Conservation (phyloP, 2,113 vertebrate genomes). For the Psittacula cyanocephala region DNA sequence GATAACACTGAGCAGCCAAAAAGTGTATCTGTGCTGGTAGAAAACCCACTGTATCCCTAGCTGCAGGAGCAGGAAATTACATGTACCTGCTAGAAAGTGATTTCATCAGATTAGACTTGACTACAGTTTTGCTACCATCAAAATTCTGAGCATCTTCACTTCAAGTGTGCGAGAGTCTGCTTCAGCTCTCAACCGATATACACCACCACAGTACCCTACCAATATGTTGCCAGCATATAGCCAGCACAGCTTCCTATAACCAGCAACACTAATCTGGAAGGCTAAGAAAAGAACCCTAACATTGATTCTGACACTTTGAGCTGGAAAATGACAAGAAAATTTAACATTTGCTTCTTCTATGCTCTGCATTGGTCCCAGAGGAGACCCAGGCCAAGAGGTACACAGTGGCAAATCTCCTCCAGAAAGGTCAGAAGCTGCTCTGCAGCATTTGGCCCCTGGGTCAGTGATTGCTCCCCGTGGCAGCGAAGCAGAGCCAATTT, state of each 20-base stretch:
- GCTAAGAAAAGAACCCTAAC: neutral
- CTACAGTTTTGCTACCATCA: neutral
- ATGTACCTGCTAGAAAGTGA: neutral
- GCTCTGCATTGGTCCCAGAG: neutral
- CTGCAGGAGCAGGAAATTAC: neutral
- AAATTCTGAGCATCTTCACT: neutral
- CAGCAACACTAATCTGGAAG: neutral
- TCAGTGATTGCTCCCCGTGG: neutral
- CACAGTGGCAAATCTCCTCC: neutral
- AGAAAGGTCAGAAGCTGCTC: neutral
- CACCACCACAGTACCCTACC: neutral
- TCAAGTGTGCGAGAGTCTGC: neutral
- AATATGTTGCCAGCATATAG: neutral
- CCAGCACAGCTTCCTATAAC: neutral
- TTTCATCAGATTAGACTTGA: neutral
- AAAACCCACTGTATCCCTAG: neutral
- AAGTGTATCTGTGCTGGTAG: neutral
- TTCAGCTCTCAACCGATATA: neutral
- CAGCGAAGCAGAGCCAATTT: neutral
- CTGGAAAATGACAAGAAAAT: neutral
- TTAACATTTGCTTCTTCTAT: neutral
- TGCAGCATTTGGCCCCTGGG: neutral
- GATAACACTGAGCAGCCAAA: neutral
- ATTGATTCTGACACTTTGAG: neutral
- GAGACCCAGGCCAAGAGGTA: neutral